Conservation (phyloP, 2,113 vertebrate genomes). For the Rhabdornis inornatus region DNA sequence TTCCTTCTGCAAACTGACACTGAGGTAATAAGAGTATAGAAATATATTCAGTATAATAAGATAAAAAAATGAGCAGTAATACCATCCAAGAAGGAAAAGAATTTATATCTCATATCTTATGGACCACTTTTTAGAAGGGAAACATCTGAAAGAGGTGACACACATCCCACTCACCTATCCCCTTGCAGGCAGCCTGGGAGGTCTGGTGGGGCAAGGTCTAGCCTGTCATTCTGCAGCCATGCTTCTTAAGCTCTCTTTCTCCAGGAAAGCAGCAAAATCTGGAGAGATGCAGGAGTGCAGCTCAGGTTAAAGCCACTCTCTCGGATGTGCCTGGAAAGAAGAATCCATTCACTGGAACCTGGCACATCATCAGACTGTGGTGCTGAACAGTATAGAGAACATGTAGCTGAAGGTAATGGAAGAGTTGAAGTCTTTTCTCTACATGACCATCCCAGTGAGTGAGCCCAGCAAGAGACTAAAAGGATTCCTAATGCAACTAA, state of each 20-base stretch:
- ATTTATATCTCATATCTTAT: not conserved
- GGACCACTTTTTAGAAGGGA: not conserved
- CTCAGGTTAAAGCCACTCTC: not conserved
- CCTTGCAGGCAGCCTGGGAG: accelerated
- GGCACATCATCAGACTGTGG: not conserved
- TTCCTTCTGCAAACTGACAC: not conserved
- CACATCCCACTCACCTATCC: not conserved
- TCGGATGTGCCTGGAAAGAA: not conserved
- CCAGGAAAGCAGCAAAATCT: not conserved
- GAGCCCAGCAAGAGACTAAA: not conserved
- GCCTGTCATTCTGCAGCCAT: accelerated
- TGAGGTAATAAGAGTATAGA: not conserved
- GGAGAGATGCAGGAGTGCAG: no score
- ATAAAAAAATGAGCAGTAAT: not conserved
- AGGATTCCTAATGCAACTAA: not conserved
- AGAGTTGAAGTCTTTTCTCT: not conserved
- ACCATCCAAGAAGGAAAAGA: not conserved
- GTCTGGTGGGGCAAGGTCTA: not conserved
- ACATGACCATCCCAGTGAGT: accelerated
- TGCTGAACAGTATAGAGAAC: not conserved
- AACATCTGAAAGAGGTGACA: accelerated
- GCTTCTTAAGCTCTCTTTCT: not conserved
- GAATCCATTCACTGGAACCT: accelerated
- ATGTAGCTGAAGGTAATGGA: not conserved
- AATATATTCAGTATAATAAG: not conserved